Percentiles rank a stretch among this genome's conserved stretches.
These are phyloP conservation scores for Amiota communis DNA, from an alignment of 2,888 invertebrate species.

Conservation along the genomic window DNA sequence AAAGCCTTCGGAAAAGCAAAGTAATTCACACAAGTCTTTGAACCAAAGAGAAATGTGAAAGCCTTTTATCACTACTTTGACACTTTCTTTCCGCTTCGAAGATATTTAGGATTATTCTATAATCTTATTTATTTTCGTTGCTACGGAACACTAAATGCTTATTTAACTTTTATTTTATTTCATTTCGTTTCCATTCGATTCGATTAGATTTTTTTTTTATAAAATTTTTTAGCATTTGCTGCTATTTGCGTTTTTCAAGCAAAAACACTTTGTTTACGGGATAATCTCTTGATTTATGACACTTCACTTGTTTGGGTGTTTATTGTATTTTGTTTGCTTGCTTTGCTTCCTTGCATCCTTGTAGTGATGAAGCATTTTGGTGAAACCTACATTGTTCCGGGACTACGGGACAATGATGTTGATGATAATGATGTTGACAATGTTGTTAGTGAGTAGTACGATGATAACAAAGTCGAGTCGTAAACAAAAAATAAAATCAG, in stretches of 20 bases:
- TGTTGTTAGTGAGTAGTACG: too few relatives aligned
- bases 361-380: constrained; percentile 52
- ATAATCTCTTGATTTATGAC: constrained; percentile 66
- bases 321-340: neutral
- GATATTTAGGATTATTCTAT: neutral
- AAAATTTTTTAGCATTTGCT: constrained; percentile 20
- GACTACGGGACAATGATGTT: neutral
- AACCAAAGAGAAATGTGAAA: neutral
- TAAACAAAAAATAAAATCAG: neutral
- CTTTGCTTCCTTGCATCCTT: constrained; percentile 15
- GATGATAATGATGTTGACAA: too few relatives aligned
- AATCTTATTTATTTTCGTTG: constrained; percentile 28
- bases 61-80: neutral
- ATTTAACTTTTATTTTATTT: neutral
- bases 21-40: constrained; percentile 16
- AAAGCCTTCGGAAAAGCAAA: constrained; percentile 15
- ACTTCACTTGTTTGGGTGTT: constrained; percentile 44
- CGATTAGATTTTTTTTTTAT: neutral
- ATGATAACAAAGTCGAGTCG: neutral
- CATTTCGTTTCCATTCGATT: constrained; percentile 12
- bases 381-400: constrained; percentile 14
- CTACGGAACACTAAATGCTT: constrained; percentile 13
- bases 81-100: constrained; percentile 22
- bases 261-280: constrained; percentile 61
- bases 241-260: constrained; percentile 48